Conservation (phyloP, 37 sponge, comb jelly and placozoan genomes). For the Cliona cf. orientalis region DNA sequence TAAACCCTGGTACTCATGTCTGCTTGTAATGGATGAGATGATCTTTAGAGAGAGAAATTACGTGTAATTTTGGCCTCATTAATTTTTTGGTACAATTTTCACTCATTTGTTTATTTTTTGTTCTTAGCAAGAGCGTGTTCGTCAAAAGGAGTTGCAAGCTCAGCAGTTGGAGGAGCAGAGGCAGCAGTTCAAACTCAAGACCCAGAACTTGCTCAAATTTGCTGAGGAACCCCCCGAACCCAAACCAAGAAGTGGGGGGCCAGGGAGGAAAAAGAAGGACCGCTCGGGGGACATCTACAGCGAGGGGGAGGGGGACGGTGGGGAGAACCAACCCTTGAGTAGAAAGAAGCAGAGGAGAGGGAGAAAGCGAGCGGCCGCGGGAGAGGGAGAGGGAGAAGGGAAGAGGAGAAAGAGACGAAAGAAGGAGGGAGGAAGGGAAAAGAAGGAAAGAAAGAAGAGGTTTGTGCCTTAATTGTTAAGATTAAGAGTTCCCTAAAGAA, state of each 20-base stretch:
- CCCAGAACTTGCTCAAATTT: slow-evolving; percentile 76
- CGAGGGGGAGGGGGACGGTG: slow-evolving; percentile 54
- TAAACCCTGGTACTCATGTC: no score
- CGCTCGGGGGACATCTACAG: slow-evolving; percentile 73
- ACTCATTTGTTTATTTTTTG: not conserved
- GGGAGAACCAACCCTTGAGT: not conserved
- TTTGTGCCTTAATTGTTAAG: no score
- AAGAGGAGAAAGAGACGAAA: no score
- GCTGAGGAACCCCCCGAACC: slow-evolving; percentile 29
- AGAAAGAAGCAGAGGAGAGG: slow-evolving; percentile 9
- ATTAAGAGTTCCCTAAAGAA: no score
- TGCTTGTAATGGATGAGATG: no score
- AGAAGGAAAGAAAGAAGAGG: no score
- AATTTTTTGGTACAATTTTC: no score
- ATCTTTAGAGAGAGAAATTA: no score
- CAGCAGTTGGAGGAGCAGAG: slow-evolving; percentile 72
- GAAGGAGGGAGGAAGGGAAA: no score
- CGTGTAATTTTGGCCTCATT: no score
- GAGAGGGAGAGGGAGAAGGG: no score
- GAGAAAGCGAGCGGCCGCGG: no score
- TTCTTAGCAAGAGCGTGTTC: slow-evolving; percentile 49
- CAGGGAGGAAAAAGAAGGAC: slow-evolving; percentile 49
- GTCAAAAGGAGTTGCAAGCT: slow-evolving; percentile 60
- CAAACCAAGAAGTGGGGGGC: not conserved
- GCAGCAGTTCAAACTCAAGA: slow-evolving; percentile 74